Conservation (phyloP, 2,797 vertebrate species). For the Aeoliscus strigatus region DNA sequence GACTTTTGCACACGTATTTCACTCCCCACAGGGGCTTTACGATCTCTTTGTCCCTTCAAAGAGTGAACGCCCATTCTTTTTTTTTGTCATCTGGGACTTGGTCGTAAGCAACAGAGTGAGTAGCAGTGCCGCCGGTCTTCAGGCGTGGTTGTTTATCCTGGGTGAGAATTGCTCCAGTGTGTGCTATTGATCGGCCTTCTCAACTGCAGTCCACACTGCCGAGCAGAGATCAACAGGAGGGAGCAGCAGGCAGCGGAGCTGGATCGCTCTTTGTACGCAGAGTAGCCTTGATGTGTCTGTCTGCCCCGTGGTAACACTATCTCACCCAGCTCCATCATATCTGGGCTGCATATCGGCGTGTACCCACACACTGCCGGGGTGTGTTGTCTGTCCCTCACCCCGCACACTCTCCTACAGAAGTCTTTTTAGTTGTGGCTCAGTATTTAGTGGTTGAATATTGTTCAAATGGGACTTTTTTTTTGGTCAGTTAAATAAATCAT, state of each 20-base stretch:
- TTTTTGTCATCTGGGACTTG: constrained; percentile 13
- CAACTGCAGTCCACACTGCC: constrained; percentile 65
- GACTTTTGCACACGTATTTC: no score
- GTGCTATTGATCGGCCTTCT: constrained; percentile 66
- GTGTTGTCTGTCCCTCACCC: constrained; percentile 7
- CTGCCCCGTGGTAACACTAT: constrained; percentile 46
- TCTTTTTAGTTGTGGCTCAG: neutral
- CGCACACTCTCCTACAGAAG: constrained; percentile 1
- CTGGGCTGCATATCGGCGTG: constrained; percentile 19
- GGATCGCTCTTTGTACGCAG: constrained; percentile 29
- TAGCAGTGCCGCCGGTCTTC: constrained; percentile 13
- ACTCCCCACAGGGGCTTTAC: no score
- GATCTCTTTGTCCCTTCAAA: no score
- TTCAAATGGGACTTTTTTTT: no score
- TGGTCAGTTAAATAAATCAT: no score
- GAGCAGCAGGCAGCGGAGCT: constrained; percentile 35
- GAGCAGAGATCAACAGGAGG: constrained; percentile 64
- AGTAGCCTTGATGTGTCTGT: constrained; percentile 43
- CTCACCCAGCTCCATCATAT: constrained; percentile 33
- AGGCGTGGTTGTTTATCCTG: constrained; percentile 66
- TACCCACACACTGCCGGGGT: constrained; percentile 10
- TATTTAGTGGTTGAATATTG: no score
- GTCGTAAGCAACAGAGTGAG: constrained; percentile 4
- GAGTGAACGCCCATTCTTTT: no score
- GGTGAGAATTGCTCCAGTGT: constrained; percentile 61